Base-by-base conservation (phyloP, 2,113 vertebrate genomes). In the Natator depressus region DNA sequence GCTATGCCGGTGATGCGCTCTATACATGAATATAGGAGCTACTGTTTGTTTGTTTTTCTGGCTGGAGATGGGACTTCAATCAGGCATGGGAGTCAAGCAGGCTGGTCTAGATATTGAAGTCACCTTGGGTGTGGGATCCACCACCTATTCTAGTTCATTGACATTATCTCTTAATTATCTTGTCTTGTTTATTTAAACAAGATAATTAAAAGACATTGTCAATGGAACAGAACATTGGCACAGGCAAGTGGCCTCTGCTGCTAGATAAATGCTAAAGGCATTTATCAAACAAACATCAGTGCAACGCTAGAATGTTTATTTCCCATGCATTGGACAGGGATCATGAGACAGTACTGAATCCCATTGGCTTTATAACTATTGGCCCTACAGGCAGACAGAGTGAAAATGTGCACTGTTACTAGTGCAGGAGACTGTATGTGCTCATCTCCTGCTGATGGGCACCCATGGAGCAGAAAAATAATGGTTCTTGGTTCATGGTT, bases 111-210 rank as follows among this genome's bases (percentile, higher is more conserved):
- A 85, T 22, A 72, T 72, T 25, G 57, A 94, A 88, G 86, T 82
- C 93, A 65, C 62, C 65, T 31, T 49, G 79, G 59, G 85, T 95
- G 49, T 82, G 47, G 49, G 65, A 94, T 80, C 89, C 83, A 89
- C 91, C 57, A 95, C 82, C 79, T 88, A 90, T 95, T 95, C 92
- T 95, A 84, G 93, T 96, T 94, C 94, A 95, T 89, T 96, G 93
- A 95, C 96, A 95, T 96, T 97, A 97, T 97, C 92, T 20, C 95
- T 97, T 97, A 98, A 98, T 98, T 97, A 97, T 97, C 94, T 98
- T 94, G 96, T 96, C 93, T 93, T 97, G 94, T 94, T 97, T 97
- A 95, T 96, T 97, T 97, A 97, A 98, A 93, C 96, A 97, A 89
- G 95, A 95, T 95, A 97, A 97, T 97, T 98, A 97, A 96, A 88